phyloP scores from a whole-genome alignment of 2,888 invertebrate genomes.

The Athripsodes cinereus region DNA sequence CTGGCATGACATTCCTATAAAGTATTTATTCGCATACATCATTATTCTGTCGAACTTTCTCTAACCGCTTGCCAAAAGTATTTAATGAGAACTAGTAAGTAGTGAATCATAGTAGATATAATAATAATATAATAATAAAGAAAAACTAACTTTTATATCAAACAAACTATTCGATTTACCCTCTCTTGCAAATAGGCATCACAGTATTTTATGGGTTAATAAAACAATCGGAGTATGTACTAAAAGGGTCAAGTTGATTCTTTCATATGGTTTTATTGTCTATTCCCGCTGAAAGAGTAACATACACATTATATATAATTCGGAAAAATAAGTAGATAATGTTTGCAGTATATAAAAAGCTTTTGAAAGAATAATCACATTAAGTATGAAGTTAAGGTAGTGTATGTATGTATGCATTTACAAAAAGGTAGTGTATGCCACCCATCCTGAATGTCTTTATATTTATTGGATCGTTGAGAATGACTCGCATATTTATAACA shows the following conservation, averaged over 20 bases:
- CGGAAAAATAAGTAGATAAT: too few species aligned
- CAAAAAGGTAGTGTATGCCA: too few species aligned
- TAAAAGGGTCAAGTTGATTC: conserved; percentile 1
- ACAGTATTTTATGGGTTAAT: conserved; percentile 1
- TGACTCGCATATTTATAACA: too few species aligned
- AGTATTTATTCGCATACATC: not conserved
- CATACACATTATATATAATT: too few species aligned
- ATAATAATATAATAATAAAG: not conserved
- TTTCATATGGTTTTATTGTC: not conserved
- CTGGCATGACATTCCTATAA: too few species aligned
- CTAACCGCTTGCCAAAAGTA: not conserved
- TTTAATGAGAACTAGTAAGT: not conserved
- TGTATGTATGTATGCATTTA: too few species aligned
- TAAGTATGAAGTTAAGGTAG: too few species aligned
- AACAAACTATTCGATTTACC: not conserved
- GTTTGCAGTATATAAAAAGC: too few species aligned
- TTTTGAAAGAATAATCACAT: too few species aligned
- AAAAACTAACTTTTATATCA: not conserved
- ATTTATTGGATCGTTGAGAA: too few species aligned
- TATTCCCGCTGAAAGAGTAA: not conserved
- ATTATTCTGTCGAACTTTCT: not conserved
- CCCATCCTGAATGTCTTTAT: too few species aligned
- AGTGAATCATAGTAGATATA: too few species aligned
- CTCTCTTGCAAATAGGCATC: not conserved
- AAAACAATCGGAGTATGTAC: not conserved